Conservation (phyloP, 2,113 vertebrate species). For the Eleginops maclovinus region DNA sequence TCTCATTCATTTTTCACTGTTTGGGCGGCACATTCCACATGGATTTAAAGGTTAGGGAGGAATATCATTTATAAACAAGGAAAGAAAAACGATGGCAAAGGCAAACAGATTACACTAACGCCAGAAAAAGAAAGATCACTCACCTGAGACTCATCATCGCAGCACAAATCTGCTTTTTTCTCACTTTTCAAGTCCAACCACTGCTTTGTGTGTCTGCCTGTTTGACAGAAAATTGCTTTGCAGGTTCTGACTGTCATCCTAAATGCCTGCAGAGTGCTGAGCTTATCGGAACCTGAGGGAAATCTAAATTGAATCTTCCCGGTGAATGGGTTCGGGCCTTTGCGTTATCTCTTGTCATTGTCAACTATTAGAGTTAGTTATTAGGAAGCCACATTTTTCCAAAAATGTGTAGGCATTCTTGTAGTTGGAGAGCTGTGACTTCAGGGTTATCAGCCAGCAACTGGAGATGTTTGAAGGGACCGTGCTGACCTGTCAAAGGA, state of each 20-base stretch:
- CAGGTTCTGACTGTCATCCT: conserved; percentile 63
- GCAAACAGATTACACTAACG: conserved; percentile 36
- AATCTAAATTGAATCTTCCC: conserved; percentile 82
- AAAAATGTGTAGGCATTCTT: conserved; percentile 27
- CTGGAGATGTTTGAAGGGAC: background rate
- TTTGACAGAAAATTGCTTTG: conserved; percentile 70
- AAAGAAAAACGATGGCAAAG: conserved; percentile 13
- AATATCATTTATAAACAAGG: conserved; percentile 35
- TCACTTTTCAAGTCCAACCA: conserved; percentile 45
- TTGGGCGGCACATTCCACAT: conserved; percentile 43
- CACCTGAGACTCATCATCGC: conserved; percentile 31
- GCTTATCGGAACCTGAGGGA: conserved; percentile 75
- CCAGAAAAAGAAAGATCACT: conserved; percentile 40
- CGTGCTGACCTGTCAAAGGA: conserved; percentile 17
- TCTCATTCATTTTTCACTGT: conserved; percentile 70
- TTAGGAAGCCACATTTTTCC: conserved; percentile 64
- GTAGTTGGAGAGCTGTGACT: conserved; percentile 28
- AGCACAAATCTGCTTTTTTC: conserved; percentile 65
- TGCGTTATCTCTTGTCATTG: conserved; percentile 68
- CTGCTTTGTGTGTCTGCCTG: conserved; percentile 61
- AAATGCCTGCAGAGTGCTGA: conserved; percentile 63
- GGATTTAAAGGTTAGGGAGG: conserved; percentile 46
- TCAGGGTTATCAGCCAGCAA: conserved; percentile 21
- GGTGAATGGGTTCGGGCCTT: conserved; percentile 64
- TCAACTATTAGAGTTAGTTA: conserved; percentile 69